Evolutionary conservation across 1,140 invertebrate species (phyloP), one percentile per base, ranked within the genome.

Genomic region (Heliconius hewitsoni): DNA sequence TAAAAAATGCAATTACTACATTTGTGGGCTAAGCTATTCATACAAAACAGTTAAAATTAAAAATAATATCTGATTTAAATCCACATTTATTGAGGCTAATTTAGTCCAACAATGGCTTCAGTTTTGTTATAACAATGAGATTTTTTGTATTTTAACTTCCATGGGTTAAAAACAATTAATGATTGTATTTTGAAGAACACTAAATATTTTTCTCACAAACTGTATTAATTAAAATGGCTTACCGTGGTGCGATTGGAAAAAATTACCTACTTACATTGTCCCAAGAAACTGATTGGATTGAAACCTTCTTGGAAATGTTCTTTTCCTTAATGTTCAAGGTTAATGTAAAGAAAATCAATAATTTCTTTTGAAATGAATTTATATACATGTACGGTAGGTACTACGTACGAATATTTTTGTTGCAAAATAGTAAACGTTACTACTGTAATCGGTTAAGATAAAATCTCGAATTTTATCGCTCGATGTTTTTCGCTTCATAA

Each of bases 401-500:
- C 42, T 46, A 16, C 3, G 4, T 5, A 46, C 42, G 4, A 30
- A 73, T 50, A 30, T 73, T 73, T 55, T 34, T 27, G 1, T 27
- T 74, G 52, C 5, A 30, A 16, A 74, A 30, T 57, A 9, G 57
- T 60, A 57, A 52, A 23, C 27, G 8, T 66, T 66, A 30, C 57
- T 66, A 27, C 57, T 66, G 57, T 30, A 37, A 37, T 52, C 73
- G 13, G 16, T 19, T 5, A 74, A 60, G 50, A 55, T 27, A 3
- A 57, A 60, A 39, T 11, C 11, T n/a, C 18, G n/a, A 75, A 39
- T 46, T 75, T 55, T 71, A 70, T 70, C 19, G 60, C 46, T 8
- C 8, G n/a, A n/a, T 46, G 30, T 50, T 52, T 39, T 34, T 75
- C 46, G 60, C 27, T 71, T 71, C 73, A 75, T 50, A 70, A 70